Evolutionary conservation across 2,797 vertebrate species (phyloP), one percentile per base, ranked within the genome.

Genomic region (Gadopsis marmoratus): DNA sequence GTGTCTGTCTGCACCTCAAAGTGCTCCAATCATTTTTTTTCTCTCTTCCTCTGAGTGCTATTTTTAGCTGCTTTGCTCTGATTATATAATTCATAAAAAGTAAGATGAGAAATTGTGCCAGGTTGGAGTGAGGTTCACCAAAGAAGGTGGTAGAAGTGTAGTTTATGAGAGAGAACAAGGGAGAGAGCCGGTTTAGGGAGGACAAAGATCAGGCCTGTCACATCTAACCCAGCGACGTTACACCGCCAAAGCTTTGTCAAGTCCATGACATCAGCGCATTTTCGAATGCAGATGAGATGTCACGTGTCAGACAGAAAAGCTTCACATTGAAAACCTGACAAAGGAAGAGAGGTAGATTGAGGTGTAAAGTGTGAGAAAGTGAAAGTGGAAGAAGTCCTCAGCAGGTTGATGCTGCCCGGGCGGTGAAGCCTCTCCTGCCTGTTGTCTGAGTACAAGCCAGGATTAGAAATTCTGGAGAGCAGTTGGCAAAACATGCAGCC

Each of bases 61-160:
- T 96, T 95, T 95, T 91, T 92, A 93, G 88, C 80, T 67, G 69
- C 62, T 91, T 92, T 84, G 87, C 84, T 92, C 79, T 83, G 90
- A 92, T 95, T 95, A 94, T 94, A 86, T 95, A 94, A 95, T 94
- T 91, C 77, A 83, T 81, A 90, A 86, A 91, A 90, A 87, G 82
- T 88, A 85, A 92, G 81, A 88, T 85, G 77, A 83, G 78, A 89
- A 90, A 85, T 83, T 75, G 75, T 84, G 87, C 88, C 86, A 90
- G 87, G 84, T 92, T 86, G 50, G 71, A 83, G 73, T 60, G 86
- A 74, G 60, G 73, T 88, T 92, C 58, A 39, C 78, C 66, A 58
- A 71, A 83, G 76, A 64, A 78, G 61, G 58, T 64, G 77, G 59
- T n/a, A 29, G 58, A 73, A 65, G 81, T 10, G 19, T n/a, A 65